Conservation (phyloP, 2,888 invertebrate species). For the Acanthosepion pharaonis region DNA sequence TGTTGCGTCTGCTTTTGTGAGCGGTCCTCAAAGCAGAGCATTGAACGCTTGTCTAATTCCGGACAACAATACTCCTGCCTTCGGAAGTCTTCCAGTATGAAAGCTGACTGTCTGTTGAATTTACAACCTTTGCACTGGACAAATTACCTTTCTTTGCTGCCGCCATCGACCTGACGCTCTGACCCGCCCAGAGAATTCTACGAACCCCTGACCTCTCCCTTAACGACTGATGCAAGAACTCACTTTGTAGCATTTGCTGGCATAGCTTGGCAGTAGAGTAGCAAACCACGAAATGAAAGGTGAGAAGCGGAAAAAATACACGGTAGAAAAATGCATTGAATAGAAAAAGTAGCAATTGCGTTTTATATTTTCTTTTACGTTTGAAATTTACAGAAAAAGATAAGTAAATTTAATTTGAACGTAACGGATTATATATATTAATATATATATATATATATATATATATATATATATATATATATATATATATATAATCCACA, state of each 20-base stretch:
- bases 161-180: neutral
- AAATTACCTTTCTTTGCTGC: neutral
- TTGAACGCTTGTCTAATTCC: neutral
- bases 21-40: neutral
- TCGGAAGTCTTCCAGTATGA: neutral
- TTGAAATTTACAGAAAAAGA: too few species aligned
- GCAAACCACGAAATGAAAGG: too few species aligned
- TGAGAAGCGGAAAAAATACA: too few species aligned
- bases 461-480: too few species aligned
- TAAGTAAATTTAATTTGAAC: too few species aligned
- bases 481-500: too few species aligned
- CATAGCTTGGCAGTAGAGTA: too few species aligned
- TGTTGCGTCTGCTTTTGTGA: neutral
- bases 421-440: too few species aligned
- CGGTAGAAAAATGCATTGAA: too few species aligned
- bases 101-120: neutral
- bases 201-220: neutral
- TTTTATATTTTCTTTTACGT: too few species aligned
- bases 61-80: neutral
- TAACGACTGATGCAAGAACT: neutral
- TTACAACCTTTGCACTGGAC: neutral
- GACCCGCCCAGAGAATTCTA: neutral
- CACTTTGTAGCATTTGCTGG: neutral
- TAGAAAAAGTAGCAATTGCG: too few species aligned
- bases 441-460: too few species aligned